Conservation (phyloP, 2,113 vertebrate species). For the Paramisgurnus dabryanus region DNA sequence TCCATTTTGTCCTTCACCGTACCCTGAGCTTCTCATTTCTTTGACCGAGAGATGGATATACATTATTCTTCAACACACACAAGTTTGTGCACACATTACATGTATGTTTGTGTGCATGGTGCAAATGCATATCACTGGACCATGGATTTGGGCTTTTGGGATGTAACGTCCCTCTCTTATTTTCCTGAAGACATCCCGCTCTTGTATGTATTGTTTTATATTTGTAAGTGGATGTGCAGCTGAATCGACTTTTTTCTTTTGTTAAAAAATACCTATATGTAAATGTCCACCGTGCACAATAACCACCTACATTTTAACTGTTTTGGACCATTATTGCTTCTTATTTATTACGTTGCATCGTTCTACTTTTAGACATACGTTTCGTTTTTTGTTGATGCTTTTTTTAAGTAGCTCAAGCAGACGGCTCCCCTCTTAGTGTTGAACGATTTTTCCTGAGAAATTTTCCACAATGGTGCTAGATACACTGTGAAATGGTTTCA, state of each 20-base stretch:
- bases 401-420: conserved; percentile 65
- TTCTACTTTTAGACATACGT: conserved; percentile 72
- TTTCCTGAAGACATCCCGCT: conserved; percentile 86
- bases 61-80: not conserved
- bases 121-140: conserved; percentile 42
- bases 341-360: conserved; percentile 99
- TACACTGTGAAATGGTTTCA: conserved; percentile 93
- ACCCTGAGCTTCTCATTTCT: conserved; percentile 54
- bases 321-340: conserved; percentile 76
- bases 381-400: conserved; percentile 63
- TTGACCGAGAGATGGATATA: conserved; percentile 26
- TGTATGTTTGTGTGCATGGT: conserved; percentile 23
- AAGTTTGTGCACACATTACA: not conserved
- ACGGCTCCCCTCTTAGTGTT: conserved; percentile 66
- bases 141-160: conserved; percentile 71
- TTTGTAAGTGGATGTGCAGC: conserved; percentile 98
- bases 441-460: conserved; percentile 76
- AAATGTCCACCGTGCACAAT: conserved; percentile 94
- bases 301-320: conserved; percentile 89
- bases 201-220: conserved; percentile 99
- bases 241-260: conserved; percentile 88
- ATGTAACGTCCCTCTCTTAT: conserved; percentile 71
- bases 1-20: conserved; percentile 12
- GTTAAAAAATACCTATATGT: conserved; percentile 68
- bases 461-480: conserved; percentile 97